Conservation (phyloP, 2,113 vertebrate genomes). For the Myrmecobius fasciatus region DNA sequence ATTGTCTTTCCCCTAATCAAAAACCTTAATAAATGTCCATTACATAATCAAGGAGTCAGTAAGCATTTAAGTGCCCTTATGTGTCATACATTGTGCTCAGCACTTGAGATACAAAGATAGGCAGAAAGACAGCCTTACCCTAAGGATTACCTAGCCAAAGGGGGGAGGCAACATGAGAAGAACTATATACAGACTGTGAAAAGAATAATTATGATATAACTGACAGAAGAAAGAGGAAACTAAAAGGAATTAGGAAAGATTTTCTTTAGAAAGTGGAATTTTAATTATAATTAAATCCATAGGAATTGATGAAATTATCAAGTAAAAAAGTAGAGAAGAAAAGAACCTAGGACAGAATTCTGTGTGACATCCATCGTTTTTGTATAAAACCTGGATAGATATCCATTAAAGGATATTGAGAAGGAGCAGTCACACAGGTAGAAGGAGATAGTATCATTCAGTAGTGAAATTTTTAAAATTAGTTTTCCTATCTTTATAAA, state of each 20-base stretch:
- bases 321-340: not conserved
- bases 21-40: not conserved
- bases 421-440: not conserved
- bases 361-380: not conserved
- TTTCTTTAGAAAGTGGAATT: too few relatives aligned
- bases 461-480: constrained; percentile 44
- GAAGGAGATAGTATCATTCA: constrained; percentile 30
- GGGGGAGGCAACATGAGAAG: not conserved
- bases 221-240: too few relatives aligned
- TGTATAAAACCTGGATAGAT: not conserved
- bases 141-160: not conserved
- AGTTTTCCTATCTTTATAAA: not conserved
- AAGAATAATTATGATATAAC: too few relatives aligned
- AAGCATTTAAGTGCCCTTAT: not conserved
- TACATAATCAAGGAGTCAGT: constrained; percentile 21
- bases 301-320: not conserved
- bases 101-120: not conserved
- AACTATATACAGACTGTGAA: too few relatives aligned
- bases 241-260: too few relatives aligned
- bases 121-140: not conserved
- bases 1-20: too few relatives aligned
- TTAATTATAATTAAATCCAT: not conserved
- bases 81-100: not conserved
- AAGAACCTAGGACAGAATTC: not conserved
- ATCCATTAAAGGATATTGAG: not conserved